Base-by-base conservation (phyloP, 1,140 invertebrate species). In the Dendrolimus kikuchii region DNA sequence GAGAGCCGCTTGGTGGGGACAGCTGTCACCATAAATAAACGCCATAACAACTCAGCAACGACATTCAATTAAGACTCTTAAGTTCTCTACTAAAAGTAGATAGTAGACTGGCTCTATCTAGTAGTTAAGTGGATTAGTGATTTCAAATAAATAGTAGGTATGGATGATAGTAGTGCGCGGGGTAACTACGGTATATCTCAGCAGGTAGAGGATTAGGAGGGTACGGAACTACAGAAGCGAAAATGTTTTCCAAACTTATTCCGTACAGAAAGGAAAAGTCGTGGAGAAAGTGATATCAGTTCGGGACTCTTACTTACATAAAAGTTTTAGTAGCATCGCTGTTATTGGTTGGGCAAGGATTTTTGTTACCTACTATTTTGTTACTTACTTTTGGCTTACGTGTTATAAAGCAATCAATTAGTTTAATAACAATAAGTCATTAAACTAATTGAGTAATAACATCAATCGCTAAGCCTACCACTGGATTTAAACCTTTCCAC, bases 221-320 rank as follows among this genome's bases (percentile, higher is more conserved):
- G 77, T 74, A 71, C 67, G 66, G 63, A 62, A 68, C 74, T 73
- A 71, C 74, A 72, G 68, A 65, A 64, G 74, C 69, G 81, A 79
- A 81, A 82, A 81, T 81, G 81, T 85, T 85, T 82, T 79, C 71
- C 72, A 60, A 81, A 83, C 80, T 82, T 85, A 79, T 80, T 77
- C 57, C 62, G 64, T 46, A 54, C 56, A 77, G 68, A 85, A 82
- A 85, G 81, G 71, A 85, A 85, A 85, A 85, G 79, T 80, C 60
- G 66, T 38, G 59, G 62, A 37, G 80, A 85, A 81, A 85, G 81
- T 85, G 77, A 67, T 71, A 68, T 72, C 66, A 61, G 66, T 68
- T 73, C 37, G 41, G 52, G 23, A n/a, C 23, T 38, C 45, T 38
- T 49, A 49, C 10, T 39, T 49, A 3, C 23, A 23, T 9, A 49